Base-by-base conservation (phyloP, 2,113 vertebrate genomes). In the Brevimyrus niger region DNA sequence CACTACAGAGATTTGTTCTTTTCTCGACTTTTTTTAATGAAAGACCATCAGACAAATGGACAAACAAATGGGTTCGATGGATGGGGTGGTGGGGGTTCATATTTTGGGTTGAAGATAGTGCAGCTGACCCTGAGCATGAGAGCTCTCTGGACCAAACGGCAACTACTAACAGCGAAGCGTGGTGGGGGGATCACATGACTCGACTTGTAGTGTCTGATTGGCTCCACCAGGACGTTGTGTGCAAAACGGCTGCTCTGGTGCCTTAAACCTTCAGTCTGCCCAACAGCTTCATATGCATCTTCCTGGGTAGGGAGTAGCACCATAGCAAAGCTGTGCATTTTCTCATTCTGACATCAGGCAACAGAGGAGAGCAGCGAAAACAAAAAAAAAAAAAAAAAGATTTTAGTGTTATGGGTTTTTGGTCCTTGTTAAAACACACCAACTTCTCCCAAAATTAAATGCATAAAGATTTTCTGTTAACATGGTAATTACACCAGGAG, bases 251-350 rank as follows among this genome's bases (percentile, higher is more conserved):
- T 44, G 21, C 31, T 87, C 91, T 94, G 94, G 96, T 97, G 96
- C 96, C 96, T 97, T 97, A 97, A 96, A 94, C 94, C 95, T 94
- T 96, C 94, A 93, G 90, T 94, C 93, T 94, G 95, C 94, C 94
- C 92, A 95, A 94, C 88, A 84, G 58, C 84, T 90, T 89, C 65
- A 3, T 19, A 46, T 73, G 44, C 48, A 87, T 13, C 27, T 55
- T 55, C 85, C 27, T 35, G 47, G 11, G 15, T 31, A 35, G 15
- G 48, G 17, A 47, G 50, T 53, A 10, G 10, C 73, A 53, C 88
- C 9, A n/a, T n/a, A 21, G 69, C 53, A 31, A 6, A 31, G 21
- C 47, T 48, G 13, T 3, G 21, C 7, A 3, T 87, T 38, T 76
- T 47, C 87, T 42, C 23, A 53, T 83, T 80, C 48, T 11, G 88